A percentile compares a stretch with the other conserved stretches of the same genome.
Conservation (phyloP, 2,888 invertebrate genomes). For the Esperia sulphurella region DNA sequence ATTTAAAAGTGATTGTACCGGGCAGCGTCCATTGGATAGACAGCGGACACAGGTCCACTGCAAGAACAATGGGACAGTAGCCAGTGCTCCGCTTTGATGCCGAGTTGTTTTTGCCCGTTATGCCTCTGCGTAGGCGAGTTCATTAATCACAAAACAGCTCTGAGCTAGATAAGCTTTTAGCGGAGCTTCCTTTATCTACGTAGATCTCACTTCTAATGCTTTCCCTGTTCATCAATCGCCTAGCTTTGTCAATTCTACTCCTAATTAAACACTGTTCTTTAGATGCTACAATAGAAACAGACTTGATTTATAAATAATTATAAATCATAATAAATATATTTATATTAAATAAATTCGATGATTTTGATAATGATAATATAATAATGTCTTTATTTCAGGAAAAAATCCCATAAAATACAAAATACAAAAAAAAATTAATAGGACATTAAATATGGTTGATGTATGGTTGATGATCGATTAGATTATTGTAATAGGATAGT, state of each 20-base stretch:
- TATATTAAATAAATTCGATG: too few relatives aligned
- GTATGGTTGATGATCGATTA: too few relatives aligned
- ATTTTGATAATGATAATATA: too few relatives aligned
- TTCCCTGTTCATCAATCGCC: constrained; percentile 1
- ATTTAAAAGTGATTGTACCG: constrained; percentile 23
- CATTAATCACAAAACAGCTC: constrained; percentile 71
- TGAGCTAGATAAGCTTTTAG: constrained; percentile 54
- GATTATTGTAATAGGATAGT: too few relatives aligned
- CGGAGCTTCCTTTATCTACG: constrained; percentile 46
- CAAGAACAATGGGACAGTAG: constrained; percentile 49
- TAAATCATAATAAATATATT: too few relatives aligned
- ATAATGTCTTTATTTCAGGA: too few relatives aligned
- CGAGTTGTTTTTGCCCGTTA: constrained; percentile 57
- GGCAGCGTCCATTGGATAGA: constrained; percentile 27
- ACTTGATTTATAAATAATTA: too few relatives aligned
- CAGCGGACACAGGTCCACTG: constrained; percentile 31
- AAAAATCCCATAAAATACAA: too few relatives aligned
- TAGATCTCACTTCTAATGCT: constrained; percentile 13
- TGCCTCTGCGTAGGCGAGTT: constrained; percentile 51
- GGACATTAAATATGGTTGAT: too few relatives aligned
- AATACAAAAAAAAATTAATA: too few relatives aligned
- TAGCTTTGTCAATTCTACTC: background rate
- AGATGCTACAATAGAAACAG: too few relatives aligned
- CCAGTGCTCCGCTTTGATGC: constrained; percentile 46
- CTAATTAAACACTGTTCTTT: too few relatives aligned